Conservation (phyloP, 2,888 invertebrate genomes). For the Acrobeloides nanus region DNA sequence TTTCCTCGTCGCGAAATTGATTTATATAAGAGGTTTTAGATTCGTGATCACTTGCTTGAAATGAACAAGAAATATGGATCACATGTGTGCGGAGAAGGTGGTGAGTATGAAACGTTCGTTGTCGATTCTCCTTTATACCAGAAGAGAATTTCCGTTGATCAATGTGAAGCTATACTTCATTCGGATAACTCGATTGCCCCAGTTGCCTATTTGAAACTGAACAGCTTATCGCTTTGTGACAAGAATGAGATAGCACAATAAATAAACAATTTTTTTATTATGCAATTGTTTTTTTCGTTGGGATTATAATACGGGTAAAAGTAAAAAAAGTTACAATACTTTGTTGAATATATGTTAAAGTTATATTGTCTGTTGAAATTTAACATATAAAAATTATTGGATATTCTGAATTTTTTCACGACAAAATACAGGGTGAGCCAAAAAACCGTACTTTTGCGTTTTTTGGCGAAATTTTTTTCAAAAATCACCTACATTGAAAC, state of each 20-base stretch:
- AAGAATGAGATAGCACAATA: constrained; percentile 57
- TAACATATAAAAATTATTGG: too few relatives aligned
- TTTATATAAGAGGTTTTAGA: constrained; percentile 58
- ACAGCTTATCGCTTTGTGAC: constrained; percentile 70
- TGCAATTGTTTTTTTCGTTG: too few relatives aligned
- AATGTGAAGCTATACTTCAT: constrained; percentile 69
- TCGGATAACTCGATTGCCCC: constrained; percentile 86
- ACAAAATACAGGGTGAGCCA: too few relatives aligned
- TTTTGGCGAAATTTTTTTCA: too few relatives aligned
- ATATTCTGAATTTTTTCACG: too few relatives aligned
- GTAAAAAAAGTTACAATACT: too few relatives aligned
- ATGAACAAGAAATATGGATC: constrained; percentile 84
- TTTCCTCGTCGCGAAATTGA: not conserved
- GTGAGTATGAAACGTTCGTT: constrained; percentile 88
- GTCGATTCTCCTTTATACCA: constrained; percentile 23
- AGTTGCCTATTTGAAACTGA: constrained; percentile 84
- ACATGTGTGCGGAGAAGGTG: constrained; percentile 87
- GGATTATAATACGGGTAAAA: too few relatives aligned
- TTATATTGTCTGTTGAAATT: too few relatives aligned
- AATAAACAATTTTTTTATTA: too few relatives aligned
- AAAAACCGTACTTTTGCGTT: too few relatives aligned
- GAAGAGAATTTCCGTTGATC: constrained; percentile 18
- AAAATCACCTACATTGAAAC: too few relatives aligned
- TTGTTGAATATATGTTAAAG: too few relatives aligned
- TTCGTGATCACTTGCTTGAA: constrained; percentile 76